A percentile compares a stretch with the other conserved stretches of the same genome.
These are phyloP conservation scores for Hippocampus guttulatus DNA, from an alignment of 2,113 vertebrate species.

Conservation along the genomic window DNA sequence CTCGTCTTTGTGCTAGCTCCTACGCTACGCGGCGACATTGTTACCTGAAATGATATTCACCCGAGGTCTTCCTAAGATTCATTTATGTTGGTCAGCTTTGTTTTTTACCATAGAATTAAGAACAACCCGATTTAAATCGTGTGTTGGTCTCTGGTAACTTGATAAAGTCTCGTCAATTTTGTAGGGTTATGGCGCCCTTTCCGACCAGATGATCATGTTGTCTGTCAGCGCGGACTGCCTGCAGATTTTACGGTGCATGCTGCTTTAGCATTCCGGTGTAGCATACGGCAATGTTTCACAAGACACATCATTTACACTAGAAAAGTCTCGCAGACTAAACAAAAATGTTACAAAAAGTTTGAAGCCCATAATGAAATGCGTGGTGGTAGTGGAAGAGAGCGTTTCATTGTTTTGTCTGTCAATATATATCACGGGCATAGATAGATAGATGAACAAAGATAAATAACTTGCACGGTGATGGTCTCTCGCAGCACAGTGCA, in stretches of 20 bases:
- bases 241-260: neutral
- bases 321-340: neutral
- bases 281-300: neutral
- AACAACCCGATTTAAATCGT: neutral
- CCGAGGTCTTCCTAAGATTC: neutral
- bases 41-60: neutral
- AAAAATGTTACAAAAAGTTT: neutral
- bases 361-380: no score
- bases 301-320: neutral
- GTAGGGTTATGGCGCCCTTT: slow-evolving; percentile 21
- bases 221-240: slow-evolving; percentile 16
- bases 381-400: neutral
- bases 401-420: no score
- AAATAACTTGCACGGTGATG: neutral
- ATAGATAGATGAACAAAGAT: no score
- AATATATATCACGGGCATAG: no score
- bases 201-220: slow-evolving; percentile 30
- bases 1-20: slow-evolving; percentile 40
- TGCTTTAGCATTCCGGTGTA: neutral
- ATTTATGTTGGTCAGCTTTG: neutral
- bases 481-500: neutral
- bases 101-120: neutral
- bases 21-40: slow-evolving; percentile 24
- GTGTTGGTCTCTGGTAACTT: neutral
- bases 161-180: slow-evolving; percentile 3